phyloP scores from a whole-genome alignment of 92 coral and sea anemone species.

The Epizoanthus ramosus region DNA sequence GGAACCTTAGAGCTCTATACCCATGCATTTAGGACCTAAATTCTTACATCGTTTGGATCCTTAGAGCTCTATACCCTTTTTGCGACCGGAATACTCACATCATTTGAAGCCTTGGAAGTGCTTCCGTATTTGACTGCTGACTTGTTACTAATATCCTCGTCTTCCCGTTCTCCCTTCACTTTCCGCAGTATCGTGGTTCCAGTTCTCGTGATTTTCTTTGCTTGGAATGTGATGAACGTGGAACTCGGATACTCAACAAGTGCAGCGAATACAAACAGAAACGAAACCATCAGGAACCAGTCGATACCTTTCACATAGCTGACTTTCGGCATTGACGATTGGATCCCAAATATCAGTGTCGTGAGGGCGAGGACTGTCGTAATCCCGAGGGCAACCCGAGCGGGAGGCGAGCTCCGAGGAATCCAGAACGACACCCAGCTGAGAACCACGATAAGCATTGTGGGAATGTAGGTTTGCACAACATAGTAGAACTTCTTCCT shows the following conservation, averaged over 20 bases:
- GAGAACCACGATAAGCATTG: conserved; percentile 74
- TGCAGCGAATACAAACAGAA: conserved; percentile 88
- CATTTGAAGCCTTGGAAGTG: conserved; percentile 49
- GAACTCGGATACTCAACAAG: conserved; percentile 95
- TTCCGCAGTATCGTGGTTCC: conserved; percentile 75
- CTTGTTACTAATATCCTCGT: conserved; percentile 43
- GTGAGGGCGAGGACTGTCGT: conserved; percentile 98
- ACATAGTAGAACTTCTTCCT: conserved; percentile 90
- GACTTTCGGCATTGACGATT: conserved; percentile 93
- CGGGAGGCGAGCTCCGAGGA: conserved; percentile 96
- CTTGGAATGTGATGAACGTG: conserved; percentile 87
- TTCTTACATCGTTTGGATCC: no score
- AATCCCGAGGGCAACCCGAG: conserved; percentile 97
- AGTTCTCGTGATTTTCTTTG: conserved; percentile 75
- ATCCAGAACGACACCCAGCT: conserved; percentile 99
- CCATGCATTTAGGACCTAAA: no score
- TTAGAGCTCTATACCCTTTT: background rate
- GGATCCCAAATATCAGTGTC: conserved; percentile 91
- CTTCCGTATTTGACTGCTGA: conserved; percentile 58
- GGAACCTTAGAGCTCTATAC: no score
- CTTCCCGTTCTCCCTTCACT: conserved; percentile 74
- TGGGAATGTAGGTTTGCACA: conserved; percentile 87
- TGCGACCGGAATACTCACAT: conserved; percentile 15
- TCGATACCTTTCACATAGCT: conserved; percentile 95
- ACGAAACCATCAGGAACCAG: conserved; percentile 91